These are phyloP conservation scores for Platypus cylindrus DNA, from an alignment of 2,888 invertebrate genomes.

Conservation along the genomic window DNA sequence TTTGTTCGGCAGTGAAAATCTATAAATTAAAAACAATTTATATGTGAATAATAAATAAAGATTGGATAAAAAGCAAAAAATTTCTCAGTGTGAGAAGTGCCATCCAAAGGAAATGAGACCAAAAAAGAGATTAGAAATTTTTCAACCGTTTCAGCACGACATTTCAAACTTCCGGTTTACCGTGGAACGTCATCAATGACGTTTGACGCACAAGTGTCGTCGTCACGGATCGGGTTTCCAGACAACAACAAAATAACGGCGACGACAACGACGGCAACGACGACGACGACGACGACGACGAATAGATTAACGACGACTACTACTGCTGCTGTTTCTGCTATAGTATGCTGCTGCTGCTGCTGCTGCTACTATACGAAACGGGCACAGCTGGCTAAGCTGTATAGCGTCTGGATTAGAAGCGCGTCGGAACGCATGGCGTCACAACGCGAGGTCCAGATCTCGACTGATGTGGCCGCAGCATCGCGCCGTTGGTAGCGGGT, in stretches of 20 bases:
- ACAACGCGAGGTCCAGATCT: constrained; percentile 37
- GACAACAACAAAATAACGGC: too few species aligned
- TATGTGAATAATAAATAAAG: neutral
- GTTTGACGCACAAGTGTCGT: constrained; percentile 20
- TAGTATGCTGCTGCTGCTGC: too few species aligned
- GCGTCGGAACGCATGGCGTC: constrained; percentile 13
- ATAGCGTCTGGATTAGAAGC: too few species aligned
- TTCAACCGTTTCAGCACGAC: constrained; percentile 6
- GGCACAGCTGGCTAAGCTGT: too few species aligned
- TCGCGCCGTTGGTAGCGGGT: constrained; percentile 39
- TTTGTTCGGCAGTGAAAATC: too few species aligned
- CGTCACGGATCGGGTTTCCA: constrained; percentile 21
- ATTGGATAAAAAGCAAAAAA: neutral
- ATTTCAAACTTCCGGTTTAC: constrained; percentile 26
- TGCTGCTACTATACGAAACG: too few species aligned
- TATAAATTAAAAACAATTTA: too few species aligned
- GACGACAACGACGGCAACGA: constrained; percentile 10
- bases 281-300: constrained; percentile 7
- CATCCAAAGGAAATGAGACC: neutral
- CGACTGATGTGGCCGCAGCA: constrained; percentile 57
- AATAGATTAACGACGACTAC: too few species aligned
- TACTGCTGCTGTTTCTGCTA: too few species aligned
- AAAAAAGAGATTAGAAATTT: constrained; percentile 12
- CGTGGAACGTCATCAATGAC: constrained; percentile 17
- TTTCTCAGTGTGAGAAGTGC: neutral